Conservation (phyloP, 2,888 invertebrate species). For the Apomyelois bistriatella region DNA sequence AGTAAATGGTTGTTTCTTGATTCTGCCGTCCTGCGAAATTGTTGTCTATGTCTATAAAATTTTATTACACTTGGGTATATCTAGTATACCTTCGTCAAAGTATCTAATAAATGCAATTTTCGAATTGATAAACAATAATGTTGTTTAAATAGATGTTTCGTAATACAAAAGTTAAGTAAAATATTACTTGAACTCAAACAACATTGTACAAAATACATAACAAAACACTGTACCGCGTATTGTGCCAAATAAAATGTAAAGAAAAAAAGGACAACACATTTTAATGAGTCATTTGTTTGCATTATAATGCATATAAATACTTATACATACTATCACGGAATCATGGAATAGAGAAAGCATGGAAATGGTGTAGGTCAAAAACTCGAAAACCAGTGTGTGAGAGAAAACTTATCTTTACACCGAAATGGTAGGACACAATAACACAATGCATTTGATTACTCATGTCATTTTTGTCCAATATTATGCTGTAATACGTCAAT, state of each 20-base stretch:
- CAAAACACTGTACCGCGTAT: not conserved
- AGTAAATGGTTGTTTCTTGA: slow-evolving; percentile 42
- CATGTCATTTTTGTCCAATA: too few species aligned
- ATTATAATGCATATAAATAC: too few species aligned
- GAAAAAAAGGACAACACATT: not conserved
- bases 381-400: too few species aligned
- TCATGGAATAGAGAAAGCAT: too few species aligned
- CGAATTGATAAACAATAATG: not conserved
- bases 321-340: too few species aligned
- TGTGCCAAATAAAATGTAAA: not conserved
- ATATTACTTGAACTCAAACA: not conserved
- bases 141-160: not conserved
- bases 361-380: too few species aligned
- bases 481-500: too few species aligned
- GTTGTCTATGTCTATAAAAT: slow-evolving; percentile 13
- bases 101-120: not conserved
- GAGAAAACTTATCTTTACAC: too few species aligned
- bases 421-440: too few species aligned
- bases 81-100: not conserved
- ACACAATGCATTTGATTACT: too few species aligned
- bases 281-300: not conserved
- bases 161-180: not conserved
- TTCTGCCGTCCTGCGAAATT: slow-evolving; percentile 42
- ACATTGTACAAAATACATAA: not conserved
- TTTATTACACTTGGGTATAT: not conserved